Percentiles rank a stretch among this genome's conserved stretches.
These are phyloP conservation scores for Apistogramma diplotaenia DNA, from an alignment of 2,113 vertebrate species.

Conservation along the genomic window DNA sequence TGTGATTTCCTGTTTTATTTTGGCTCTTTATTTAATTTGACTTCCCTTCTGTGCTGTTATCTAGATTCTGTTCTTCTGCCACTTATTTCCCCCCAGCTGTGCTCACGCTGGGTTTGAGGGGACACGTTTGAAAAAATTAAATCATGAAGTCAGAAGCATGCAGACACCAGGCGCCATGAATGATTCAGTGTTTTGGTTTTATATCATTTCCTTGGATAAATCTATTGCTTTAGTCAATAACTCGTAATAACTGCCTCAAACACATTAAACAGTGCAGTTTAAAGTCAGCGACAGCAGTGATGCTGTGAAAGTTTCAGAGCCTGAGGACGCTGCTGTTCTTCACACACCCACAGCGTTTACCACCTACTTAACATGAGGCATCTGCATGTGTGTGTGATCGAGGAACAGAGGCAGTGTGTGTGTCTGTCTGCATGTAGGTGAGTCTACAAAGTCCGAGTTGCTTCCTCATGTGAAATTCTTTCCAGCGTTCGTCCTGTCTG, in stretches of 20 bases:
- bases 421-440: constrained; percentile 4
- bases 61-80: background rate
- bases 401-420: background rate
- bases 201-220: background rate
- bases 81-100: too few species aligned
- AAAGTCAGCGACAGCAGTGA: too few species aligned
- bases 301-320: background rate
- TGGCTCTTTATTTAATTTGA: too few species aligned
- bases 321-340: background rate
- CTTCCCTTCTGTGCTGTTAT: background rate
- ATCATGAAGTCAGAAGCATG: too few species aligned
- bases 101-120: background rate
- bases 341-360: constrained; percentile 27
- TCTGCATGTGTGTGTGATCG: constrained; percentile 7
- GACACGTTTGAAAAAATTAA: too few species aligned
- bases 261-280: too few species aligned
- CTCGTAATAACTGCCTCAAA: too few species aligned
- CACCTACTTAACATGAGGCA: constrained; percentile 25
- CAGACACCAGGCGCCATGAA: background rate
- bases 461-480: constrained; percentile 65
- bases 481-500: background rate
- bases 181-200: background rate
- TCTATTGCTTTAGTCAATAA: too few species aligned
- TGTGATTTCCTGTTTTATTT: background rate
- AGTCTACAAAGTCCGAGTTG: constrained; percentile 10